Conservation (phyloP, 2,888 invertebrate genomes). For the Aphodius granarius region DNA sequence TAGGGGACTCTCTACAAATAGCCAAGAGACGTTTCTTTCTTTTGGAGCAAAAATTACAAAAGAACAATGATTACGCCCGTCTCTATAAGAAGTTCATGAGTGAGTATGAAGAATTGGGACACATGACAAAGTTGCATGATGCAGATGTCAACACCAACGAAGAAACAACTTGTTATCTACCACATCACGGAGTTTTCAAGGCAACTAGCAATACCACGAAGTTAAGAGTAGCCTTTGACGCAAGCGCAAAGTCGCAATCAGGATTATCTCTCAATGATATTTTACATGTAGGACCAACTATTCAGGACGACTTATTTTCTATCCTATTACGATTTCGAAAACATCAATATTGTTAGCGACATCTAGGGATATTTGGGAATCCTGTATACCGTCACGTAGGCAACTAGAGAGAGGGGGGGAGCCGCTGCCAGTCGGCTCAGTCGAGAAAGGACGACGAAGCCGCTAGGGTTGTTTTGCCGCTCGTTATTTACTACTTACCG, state of each 20-base stretch:
- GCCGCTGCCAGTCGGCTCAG: background rate
- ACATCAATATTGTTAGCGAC: slow-evolving; percentile 1
- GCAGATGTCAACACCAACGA: background rate
- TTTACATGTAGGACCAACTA: slow-evolving; percentile 12
- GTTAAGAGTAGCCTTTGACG: slow-evolving; percentile 14
- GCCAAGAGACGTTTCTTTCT: slow-evolving; percentile 31
- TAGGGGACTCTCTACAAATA: slow-evolving; percentile 31
- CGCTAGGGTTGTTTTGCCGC: background rate
- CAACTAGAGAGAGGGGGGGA: background rate
- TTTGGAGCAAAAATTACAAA: slow-evolving; percentile 31
- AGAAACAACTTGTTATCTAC: slow-evolving; percentile 5
- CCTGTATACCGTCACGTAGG: background rate
- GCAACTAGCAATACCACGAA: background rate
- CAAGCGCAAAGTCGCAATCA: slow-evolving; percentile 6
- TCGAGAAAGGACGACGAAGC: background rate
- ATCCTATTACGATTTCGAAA: slow-evolving; percentile 16
- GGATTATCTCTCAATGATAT: slow-evolving; percentile 17
- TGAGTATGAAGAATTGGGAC: slow-evolving; percentile 31
- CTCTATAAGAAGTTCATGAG: slow-evolving; percentile 33
- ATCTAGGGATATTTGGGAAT: background rate
- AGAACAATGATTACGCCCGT: slow-evolving; percentile 13
- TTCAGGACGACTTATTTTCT: slow-evolving; percentile 16
- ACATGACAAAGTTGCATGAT: slow-evolving; percentile 29
- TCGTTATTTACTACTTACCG: background rate
- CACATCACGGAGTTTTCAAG: slow-evolving; percentile 18